Base-by-base conservation (phyloP, 2,113 vertebrate genomes). In the Noctilio leporinus region DNA sequence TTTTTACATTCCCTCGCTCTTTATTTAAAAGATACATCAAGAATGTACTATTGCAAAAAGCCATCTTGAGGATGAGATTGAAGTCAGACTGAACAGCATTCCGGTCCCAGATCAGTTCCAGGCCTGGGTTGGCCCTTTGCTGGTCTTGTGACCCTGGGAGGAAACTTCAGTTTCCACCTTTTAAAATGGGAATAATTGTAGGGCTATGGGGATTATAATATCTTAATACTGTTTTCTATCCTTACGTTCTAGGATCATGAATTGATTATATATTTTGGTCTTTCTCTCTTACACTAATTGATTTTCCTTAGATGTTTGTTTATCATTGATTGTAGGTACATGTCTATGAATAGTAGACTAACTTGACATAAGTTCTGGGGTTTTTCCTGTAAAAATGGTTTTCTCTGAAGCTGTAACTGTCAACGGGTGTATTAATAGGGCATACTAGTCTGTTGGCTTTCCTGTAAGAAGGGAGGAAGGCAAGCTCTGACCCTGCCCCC, bases 1-100 rank as follows among this genome's bases (percentile, higher is more conserved):
- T 53, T 92, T 96, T 94, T 90, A 40, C 28, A 81, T 55, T 89
- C 35, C 83, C 84, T 96, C n/a, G 40, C 57, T 64, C 9, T 76
- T 78, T 90, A n/a, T 73, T 96, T 40, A 69, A 92, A 93, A 89
- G 51, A 64, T 43, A 51, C 7, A 73, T 33, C 45, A 92, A 43
- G 33, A 73, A 59, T 69, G 40, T 73, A 33, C 8, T 83, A 9
- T 33, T 76, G 49, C 81, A 47, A 72, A 93, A 91, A 77, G 72
- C 47, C 28, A 43, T 43, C 73, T 49, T 55, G 78, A 91, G 35
- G 6, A 28, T 78, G 62, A 17, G 65, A 47, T 51, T 12, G 8
- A 64, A 62, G 38, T 76, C 33, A 96, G 49, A 40, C 24, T 6
- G 8, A 57, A 69, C 43, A 24, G 40, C 26, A 38, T 40, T 67